Conservation (phyloP, 2,113 vertebrate species). For the Procavia capensis region DNA sequence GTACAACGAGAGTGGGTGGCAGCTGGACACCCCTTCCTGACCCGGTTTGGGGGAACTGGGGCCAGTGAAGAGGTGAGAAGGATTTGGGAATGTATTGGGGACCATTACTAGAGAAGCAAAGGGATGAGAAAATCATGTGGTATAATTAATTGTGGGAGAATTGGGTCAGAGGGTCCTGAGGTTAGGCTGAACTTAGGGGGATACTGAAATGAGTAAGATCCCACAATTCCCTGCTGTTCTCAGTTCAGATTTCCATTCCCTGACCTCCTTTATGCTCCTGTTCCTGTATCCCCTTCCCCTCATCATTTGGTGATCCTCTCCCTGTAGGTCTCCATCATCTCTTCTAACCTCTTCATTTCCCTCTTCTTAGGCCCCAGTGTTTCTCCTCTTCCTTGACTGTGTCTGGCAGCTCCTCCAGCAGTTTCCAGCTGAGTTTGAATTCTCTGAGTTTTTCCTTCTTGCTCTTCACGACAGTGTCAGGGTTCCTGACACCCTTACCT, state of each 20-base stretch:
- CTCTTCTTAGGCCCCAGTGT: conserved; percentile 91
- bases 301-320: neutral
- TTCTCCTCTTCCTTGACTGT: conserved; percentile 96
- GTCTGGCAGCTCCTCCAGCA: conserved; percentile 95
- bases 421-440: conserved; percentile 92
- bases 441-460: conserved; percentile 93
- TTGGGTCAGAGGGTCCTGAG: neutral
- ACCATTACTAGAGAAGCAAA: neutral
- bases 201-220: neutral
- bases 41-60: conserved; percentile 81
- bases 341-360: conserved; percentile 80
- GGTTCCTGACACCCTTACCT: conserved; percentile 92
- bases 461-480: conserved; percentile 94
- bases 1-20: conserved; percentile 97
- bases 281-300: neutral
- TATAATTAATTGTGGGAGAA: neutral
- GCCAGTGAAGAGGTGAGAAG: conserved; percentile 75
- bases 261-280: neutral
- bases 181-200: neutral
- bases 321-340: neutral
- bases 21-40: conserved; percentile 94
- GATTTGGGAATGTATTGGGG: neutral
- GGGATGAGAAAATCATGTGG: neutral
- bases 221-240: neutral
- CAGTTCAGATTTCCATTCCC: neutral